Conservation (phyloP, 2,888 invertebrate species). For the Sarcophaga rosellei region DNA sequence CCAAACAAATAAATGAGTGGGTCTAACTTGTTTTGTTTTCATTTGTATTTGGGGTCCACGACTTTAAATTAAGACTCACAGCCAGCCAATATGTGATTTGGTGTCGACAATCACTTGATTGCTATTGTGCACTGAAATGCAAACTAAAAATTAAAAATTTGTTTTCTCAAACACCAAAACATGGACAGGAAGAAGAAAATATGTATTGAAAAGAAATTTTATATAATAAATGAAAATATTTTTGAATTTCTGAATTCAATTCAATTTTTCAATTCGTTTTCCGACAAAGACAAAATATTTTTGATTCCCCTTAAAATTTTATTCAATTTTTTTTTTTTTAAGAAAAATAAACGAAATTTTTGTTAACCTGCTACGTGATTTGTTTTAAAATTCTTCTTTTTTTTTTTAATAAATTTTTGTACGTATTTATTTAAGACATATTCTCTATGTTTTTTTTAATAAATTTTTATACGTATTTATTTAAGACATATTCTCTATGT, state of each 20-base stretch:
- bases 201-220: not conserved
- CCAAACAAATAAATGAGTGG: conserved; percentile 32
- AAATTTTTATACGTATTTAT: not conserved
- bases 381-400: not conserved
- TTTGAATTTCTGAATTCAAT: no score
- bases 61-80: not conserved
- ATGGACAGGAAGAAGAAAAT: not conserved
- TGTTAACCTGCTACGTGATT: not conserved
- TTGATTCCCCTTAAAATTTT: not conserved
- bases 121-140: no score
- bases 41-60: conserved; percentile 36
- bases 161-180: not conserved
- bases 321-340: not conserved
- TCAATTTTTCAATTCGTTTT: not conserved
- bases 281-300: not conserved
- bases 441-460: not conserved
- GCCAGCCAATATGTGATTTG: no score
- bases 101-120: no score
- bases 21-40: conserved; percentile 30
- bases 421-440: not conserved
- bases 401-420: not conserved
- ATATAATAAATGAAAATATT: no score
- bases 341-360: not conserved
- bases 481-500: not conserved
- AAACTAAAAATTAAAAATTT: no score